Conservation (phyloP, 2,888 invertebrate genomes). For the Euplagia quadripunctaria region DNA sequence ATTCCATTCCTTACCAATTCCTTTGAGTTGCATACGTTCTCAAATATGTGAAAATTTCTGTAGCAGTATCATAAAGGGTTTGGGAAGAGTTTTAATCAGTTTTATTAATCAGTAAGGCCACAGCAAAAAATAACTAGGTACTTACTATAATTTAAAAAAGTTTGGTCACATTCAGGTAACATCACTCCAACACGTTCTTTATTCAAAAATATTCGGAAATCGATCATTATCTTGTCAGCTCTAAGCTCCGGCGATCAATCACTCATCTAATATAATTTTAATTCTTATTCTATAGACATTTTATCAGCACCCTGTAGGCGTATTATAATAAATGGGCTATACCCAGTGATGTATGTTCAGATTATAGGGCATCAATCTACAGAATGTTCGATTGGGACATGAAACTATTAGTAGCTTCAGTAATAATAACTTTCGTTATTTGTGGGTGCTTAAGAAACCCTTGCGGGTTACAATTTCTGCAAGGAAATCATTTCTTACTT, state of each 20-base stretch:
- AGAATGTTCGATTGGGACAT: constrained; percentile 49
- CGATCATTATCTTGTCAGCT: constrained; percentile 25
- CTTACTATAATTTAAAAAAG: too few species aligned
- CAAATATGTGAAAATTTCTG: too few species aligned
- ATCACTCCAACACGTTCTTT: neutral
- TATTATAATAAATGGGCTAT: constrained; percentile 73
- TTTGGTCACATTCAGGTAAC: neutral
- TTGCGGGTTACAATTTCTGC: neutral
- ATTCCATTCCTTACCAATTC: too few species aligned
- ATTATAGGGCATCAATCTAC: constrained; percentile 68
- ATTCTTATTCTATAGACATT: constrained; percentile 40
- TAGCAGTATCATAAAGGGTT: neutral
- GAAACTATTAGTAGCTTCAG: constrained; percentile 52
- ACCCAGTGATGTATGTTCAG: constrained; percentile 70
- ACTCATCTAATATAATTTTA: constrained; percentile 35
- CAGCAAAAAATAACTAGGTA: neutral
- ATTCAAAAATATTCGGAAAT: constrained; percentile 6
- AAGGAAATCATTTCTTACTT: neutral
- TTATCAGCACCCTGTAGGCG: constrained; percentile 54
- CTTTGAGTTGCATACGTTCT: too few species aligned
- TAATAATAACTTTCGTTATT: constrained; percentile 23
- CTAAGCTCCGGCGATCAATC: constrained; percentile 46
- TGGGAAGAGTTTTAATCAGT: neutral
- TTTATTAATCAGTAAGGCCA: neutral
- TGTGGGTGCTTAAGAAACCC: neutral